Percentiles rank a stretch among this genome's conserved stretches.
phyloP scores from a whole-genome alignment of 1,140 invertebrate genomes.

The Pollicipes pollicipes region DNA sequence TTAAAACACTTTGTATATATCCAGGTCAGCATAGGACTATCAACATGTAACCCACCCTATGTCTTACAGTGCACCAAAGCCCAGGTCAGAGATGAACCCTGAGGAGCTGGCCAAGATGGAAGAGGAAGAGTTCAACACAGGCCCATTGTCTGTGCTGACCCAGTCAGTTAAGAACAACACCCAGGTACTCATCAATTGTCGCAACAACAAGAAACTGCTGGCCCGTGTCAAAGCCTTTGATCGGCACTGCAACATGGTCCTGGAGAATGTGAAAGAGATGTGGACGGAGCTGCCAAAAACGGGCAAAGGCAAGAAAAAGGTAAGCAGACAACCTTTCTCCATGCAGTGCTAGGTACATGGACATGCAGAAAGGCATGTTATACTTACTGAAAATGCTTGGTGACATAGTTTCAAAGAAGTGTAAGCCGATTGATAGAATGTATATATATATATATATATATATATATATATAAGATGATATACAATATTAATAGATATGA shows the following conservation, averaged over 20 bases:
- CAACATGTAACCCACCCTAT: too few relatives aligned
- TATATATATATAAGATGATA: too few relatives aligned
- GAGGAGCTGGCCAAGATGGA: slow-evolving; percentile 90
- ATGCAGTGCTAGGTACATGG: too few relatives aligned
- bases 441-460: too few relatives aligned
- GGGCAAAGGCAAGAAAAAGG: slow-evolving; percentile 92
- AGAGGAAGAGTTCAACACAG: slow-evolving; percentile 98
- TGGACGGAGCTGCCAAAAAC: slow-evolving; percentile 96
- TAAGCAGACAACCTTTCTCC: too few relatives aligned
- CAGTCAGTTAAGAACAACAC: slow-evolving; percentile 98
- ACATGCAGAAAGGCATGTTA: too few relatives aligned
- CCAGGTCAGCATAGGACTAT: too few relatives aligned
- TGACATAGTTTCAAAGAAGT: too few relatives aligned
- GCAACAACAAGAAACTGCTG: slow-evolving; percentile 94
- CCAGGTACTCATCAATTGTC: slow-evolving; percentile 56
- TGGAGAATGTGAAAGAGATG: slow-evolving; percentile 99
- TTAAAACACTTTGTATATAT: too few relatives aligned
- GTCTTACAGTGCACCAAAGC: slow-evolving; percentile 26
- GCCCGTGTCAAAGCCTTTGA: slow-evolving; percentile 98
- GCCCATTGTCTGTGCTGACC: slow-evolving; percentile 90
- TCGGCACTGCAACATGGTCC: slow-evolving; percentile 98
- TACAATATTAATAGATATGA: too few relatives aligned
- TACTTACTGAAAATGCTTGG: too few relatives aligned
- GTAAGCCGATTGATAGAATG: too few relatives aligned
- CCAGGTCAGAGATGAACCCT: slow-evolving; percentile 72